phyloP scores from a whole-genome alignment of 2,888 invertebrate genomes.

The Sinodicranocentrus sp. region DNA sequence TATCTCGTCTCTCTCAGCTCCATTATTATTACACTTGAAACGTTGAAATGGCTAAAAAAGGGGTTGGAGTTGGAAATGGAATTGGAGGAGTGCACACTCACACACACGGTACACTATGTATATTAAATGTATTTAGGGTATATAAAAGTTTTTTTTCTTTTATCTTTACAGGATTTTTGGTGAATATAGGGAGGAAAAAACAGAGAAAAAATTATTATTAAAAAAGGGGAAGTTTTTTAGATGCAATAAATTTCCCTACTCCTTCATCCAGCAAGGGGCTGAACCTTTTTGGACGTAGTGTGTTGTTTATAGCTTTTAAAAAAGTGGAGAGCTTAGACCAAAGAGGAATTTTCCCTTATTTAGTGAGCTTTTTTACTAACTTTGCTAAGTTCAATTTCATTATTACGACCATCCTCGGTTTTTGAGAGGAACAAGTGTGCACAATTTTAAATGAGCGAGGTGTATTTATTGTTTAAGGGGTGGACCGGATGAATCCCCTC shows the following conservation, averaged over 20 bases:
- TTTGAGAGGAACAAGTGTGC: constrained; percentile 55
- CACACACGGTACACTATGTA: background rate
- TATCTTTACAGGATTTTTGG: no score
- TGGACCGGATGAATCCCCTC: constrained; percentile 59
- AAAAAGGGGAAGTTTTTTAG: constrained; percentile 66
- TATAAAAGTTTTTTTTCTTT: background rate
- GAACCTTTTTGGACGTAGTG: constrained; percentile 64
- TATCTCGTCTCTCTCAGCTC: constrained; percentile 24
- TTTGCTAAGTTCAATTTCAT: constrained; percentile 56
- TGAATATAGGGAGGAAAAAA: constrained; percentile 6
- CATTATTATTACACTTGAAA: constrained; percentile 20
- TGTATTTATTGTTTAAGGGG: constrained; percentile 63
- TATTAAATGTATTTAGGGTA: background rate
- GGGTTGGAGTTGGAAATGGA: constrained; percentile 40
- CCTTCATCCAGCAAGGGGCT: constrained; percentile 56
- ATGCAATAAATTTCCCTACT: constrained; percentile 64
- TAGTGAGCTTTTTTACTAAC: constrained; percentile 47
- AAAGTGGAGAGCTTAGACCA: constrained; percentile 9
- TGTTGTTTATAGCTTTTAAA: constrained; percentile 63
- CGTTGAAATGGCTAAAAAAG: constrained; percentile 12
- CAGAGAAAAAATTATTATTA: constrained; percentile 59
- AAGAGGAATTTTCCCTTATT: constrained; percentile 65
- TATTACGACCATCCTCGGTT: constrained; percentile 37
- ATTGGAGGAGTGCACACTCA: constrained; percentile 32
- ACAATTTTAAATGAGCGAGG: constrained; percentile 56